phyloP scores from a whole-genome alignment of 2,888 invertebrate genomes.

The Neoitamus cyanurus region DNA sequence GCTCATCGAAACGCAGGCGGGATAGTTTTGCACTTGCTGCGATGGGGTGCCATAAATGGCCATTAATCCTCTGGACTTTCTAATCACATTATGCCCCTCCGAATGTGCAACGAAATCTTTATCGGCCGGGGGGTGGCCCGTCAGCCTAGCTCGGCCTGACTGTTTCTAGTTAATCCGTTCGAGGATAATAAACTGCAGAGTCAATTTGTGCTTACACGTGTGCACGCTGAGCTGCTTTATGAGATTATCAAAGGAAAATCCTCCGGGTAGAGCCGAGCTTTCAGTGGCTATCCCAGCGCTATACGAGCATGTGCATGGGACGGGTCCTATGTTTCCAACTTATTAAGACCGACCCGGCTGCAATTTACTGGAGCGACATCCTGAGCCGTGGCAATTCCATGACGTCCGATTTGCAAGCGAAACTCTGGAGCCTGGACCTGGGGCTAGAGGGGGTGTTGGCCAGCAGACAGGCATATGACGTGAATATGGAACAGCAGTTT shows the following conservation, averaged over 20 bases:
- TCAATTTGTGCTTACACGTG: constrained; percentile 45
- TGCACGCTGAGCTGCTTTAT: constrained; percentile 11
- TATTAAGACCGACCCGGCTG: constrained; percentile 5
- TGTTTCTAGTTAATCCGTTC: constrained; percentile 35
- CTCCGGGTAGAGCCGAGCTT: background rate
- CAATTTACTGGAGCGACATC: background rate
- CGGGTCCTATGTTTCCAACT: background rate
- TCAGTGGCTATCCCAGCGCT: background rate
- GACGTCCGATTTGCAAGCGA: background rate
- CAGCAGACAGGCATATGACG: constrained; percentile 26
- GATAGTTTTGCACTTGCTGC: background rate
- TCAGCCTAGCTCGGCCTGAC: background rate
- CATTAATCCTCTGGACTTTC: constrained; percentile 15
- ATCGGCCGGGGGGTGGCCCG: background rate
- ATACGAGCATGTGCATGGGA: background rate
- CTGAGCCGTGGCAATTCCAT: constrained; percentile 9
- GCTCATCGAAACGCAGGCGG: background rate
- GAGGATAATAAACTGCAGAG: constrained; percentile 45
- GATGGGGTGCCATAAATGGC: background rate
- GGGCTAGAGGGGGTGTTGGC: background rate
- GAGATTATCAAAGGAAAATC: constrained; percentile 33
- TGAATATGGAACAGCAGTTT: constrained; percentile 49
- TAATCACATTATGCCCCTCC: constrained; percentile 12
- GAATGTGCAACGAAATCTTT: constrained; percentile 1
- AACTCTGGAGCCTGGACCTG: background rate